Evolutionary conservation across 2,888 invertebrate genomes (phyloP).

Genomic region (Cantharis lateralis): DNA sequence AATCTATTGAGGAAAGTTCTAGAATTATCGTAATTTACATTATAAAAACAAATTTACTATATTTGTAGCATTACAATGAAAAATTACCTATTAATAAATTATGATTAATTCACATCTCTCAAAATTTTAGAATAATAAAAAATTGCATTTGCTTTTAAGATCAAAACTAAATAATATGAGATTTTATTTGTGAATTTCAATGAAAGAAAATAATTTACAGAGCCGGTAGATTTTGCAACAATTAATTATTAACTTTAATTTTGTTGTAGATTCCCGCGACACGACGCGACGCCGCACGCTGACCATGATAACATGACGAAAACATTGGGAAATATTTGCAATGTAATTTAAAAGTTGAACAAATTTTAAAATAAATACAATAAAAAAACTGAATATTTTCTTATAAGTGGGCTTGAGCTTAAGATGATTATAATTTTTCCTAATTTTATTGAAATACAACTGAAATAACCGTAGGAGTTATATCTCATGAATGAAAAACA

Average conservation of each 20-base stretch:
- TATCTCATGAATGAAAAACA: background rate
- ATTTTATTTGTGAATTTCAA: too few relatives aligned
- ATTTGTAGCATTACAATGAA: background rate
- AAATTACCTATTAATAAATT: background rate
- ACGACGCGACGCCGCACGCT: background rate
- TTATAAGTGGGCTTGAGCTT: background rate
- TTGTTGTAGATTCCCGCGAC: too few relatives aligned
- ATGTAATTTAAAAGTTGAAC: background rate
- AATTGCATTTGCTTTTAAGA: background rate
- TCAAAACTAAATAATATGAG: too few relatives aligned
- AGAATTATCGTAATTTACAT: background rate
- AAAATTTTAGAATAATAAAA: background rate
- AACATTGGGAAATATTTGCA: background rate
- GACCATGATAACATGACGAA: background rate
- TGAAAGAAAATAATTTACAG: too few relatives aligned
- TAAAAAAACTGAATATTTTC: background rate
- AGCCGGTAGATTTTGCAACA: too few relatives aligned
- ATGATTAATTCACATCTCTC: background rate
- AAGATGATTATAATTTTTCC: background rate
- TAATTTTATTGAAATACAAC: background rate
- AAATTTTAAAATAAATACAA: background rate
- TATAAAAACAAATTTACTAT: background rate
- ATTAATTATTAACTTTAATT: too few relatives aligned
- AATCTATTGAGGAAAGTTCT: conserved; percentile 5
- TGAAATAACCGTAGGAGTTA: background rate